Percentiles rank a stretch among this genome's conserved stretches.
Conservation (phyloP, 2,888 invertebrate species). For the Falcaria lacertinaria region DNA sequence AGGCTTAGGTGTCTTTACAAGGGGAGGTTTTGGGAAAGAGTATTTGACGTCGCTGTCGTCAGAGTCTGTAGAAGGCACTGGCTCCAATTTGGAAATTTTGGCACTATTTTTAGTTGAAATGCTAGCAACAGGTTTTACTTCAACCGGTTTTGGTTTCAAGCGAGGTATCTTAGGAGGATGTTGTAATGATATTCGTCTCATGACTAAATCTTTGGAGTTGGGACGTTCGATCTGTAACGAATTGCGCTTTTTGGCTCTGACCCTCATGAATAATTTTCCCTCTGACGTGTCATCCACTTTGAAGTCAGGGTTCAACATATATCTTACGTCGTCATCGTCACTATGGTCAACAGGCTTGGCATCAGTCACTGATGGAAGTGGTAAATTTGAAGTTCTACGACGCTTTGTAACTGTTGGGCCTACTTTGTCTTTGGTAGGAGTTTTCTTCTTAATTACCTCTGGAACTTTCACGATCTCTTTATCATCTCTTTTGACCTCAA, state of each 20-base stretch:
- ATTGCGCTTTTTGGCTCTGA: constrained; percentile 58
- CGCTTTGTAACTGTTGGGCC: constrained; percentile 41
- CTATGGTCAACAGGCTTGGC: constrained; percentile 40
- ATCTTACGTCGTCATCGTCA: constrained; percentile 65
- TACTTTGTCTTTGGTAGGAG: constrained; percentile 33
- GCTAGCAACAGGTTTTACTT: constrained; percentile 25
- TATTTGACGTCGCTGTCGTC: constrained; percentile 72
- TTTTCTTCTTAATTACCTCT: constrained; percentile 51
- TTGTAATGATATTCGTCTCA: constrained; percentile 60
- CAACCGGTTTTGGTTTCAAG: constrained; percentile 49
- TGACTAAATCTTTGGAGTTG: constrained; percentile 57
- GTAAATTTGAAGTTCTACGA: constrained; percentile 29
- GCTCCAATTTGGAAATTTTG: constrained; percentile 34
- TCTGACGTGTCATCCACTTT: constrained; percentile 41
- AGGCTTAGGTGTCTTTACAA: constrained; percentile 27
- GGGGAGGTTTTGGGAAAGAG: constrained; percentile 54
- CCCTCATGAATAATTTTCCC: constrained; percentile 57
- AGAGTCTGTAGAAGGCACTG: constrained; percentile 52
- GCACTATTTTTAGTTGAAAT: constrained; percentile 23
- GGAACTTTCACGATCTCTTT: constrained; percentile 18
- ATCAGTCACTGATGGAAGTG: constrained; percentile 21
- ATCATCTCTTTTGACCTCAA: constrained; percentile 28
- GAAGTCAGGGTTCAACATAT: constrained; percentile 68
- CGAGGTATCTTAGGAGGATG: constrained; percentile 62
- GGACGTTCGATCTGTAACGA: constrained; percentile 67